Conservation (phyloP, 2,797 vertebrate species). For the Smutsia temminckii region DNA sequence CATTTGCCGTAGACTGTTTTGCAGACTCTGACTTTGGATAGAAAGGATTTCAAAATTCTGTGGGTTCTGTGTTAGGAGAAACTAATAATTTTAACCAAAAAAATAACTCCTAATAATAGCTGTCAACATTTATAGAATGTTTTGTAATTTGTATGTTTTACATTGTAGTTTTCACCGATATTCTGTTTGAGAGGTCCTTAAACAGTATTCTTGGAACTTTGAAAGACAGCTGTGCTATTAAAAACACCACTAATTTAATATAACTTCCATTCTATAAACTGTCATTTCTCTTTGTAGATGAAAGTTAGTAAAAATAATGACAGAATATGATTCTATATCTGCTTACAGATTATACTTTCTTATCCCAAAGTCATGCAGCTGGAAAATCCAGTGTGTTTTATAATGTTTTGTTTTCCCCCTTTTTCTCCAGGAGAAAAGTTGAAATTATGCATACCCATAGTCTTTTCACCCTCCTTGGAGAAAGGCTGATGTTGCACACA, state of each 20-base stretch:
- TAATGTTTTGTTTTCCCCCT: conserved; percentile 59
- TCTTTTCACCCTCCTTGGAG: conserved; percentile 96
- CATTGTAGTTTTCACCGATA: neutral
- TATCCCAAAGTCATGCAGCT: neutral
- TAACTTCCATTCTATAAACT: neutral
- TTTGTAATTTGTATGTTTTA: neutral
- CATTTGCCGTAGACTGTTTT: neutral
- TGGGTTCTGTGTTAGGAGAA: neutral
- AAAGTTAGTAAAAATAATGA: neutral
- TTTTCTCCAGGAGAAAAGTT: conserved; percentile 92
- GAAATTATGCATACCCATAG: conserved; percentile 99
- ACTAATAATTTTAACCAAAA: neutral
- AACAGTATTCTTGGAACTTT: neutral
- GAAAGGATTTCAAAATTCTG: neutral
- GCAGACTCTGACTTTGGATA: neutral
- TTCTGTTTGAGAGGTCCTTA: conserved; percentile 6
- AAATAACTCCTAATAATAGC: neutral
- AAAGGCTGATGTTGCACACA: conserved; percentile 94
- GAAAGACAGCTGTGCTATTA: neutral
- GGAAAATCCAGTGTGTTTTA: neutral
- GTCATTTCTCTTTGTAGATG: neutral
- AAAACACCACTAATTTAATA: no score
- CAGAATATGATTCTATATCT: neutral
- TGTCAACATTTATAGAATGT: neutral
- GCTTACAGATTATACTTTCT: neutral